Conservation (phyloP, 2,888 invertebrate species). For the Aporophyla nigra region DNA sequence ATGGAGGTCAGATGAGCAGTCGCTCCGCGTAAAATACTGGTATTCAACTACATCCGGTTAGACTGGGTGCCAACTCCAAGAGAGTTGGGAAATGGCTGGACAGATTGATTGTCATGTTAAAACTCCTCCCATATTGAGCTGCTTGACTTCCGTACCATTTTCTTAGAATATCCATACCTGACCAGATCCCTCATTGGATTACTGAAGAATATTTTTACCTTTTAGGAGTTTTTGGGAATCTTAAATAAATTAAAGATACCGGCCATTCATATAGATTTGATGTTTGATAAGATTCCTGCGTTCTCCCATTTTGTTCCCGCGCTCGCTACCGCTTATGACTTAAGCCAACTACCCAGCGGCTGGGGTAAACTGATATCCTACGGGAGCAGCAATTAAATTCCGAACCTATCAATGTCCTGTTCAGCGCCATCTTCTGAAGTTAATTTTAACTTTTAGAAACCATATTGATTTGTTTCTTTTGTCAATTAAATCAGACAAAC, state of each 20-base stretch:
- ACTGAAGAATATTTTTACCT: neutral
- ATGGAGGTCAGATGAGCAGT: too few relatives aligned
- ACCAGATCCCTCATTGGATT: neutral
- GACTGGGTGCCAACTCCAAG: too few relatives aligned
- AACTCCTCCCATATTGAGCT: neutral
- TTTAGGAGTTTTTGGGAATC: neutral
- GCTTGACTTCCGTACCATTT: neutral
- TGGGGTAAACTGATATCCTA: slow-evolving; percentile 76
- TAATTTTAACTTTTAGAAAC: slow-evolving; percentile 41
- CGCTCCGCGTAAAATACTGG: too few relatives aligned
- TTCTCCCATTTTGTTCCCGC: neutral
- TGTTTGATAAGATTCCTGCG: neutral
- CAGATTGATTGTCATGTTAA: neutral
- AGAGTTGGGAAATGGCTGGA: too few relatives aligned
- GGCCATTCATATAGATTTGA: neutral
- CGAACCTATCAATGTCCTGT: slow-evolving; percentile 60
- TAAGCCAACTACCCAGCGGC: slow-evolving; percentile 37
- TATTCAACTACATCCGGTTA: too few relatives aligned
- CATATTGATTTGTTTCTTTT: slow-evolving; percentile 37
- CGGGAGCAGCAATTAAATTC: slow-evolving; percentile 79
- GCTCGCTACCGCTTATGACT: slow-evolving; percentile 33
- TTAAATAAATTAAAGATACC: neutral
- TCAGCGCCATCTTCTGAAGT: slow-evolving; percentile 43
- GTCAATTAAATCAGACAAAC: neutral
- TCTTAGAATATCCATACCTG: too few relatives aligned